phyloP scores from a whole-genome alignment of 2,113 vertebrate genomes.

The Gallinago paraguaiae region DNA sequence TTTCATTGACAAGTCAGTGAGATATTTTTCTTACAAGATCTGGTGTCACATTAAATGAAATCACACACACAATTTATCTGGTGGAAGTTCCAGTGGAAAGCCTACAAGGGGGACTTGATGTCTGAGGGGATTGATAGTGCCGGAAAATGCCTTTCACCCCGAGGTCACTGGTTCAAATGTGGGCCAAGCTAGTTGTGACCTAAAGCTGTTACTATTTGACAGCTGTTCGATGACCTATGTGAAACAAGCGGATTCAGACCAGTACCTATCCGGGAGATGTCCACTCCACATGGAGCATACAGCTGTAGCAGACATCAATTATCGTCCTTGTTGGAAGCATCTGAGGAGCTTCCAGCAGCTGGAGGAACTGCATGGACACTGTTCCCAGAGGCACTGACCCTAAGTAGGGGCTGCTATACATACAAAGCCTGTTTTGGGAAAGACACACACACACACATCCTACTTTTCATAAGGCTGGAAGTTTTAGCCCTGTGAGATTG shows the following conservation, averaged over 20 bases:
- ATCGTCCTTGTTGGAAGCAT: not conserved
- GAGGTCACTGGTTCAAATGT: constrained; percentile 28
- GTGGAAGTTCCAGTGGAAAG: constrained; percentile 9
- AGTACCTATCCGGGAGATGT: not conserved
- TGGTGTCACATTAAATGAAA: constrained; percentile 31
- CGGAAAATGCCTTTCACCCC: constrained; percentile 13
- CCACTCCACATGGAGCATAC: not conserved
- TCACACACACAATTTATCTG: not conserved
- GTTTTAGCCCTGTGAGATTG: not conserved
- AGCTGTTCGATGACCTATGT: not conserved
- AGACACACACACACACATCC: not conserved
- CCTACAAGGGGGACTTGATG: not conserved
- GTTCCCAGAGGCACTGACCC: not conserved
- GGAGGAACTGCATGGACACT: not conserved
- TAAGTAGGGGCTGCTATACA: not conserved
- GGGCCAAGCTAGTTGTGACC: constrained; percentile 23
- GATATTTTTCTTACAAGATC: not conserved
- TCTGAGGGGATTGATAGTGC: constrained; percentile 11
- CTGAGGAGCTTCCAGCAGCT: constrained; percentile 15
- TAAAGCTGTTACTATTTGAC: not conserved
- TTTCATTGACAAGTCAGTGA: constrained; percentile 9
- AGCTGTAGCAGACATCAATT: not conserved
- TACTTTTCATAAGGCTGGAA: not conserved
- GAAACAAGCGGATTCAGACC: not conserved
- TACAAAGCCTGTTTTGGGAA: not conserved